Base-by-base conservation (phyloP, 2,888 invertebrate species). In the Spatulosminthurus flaviceps region DNA sequence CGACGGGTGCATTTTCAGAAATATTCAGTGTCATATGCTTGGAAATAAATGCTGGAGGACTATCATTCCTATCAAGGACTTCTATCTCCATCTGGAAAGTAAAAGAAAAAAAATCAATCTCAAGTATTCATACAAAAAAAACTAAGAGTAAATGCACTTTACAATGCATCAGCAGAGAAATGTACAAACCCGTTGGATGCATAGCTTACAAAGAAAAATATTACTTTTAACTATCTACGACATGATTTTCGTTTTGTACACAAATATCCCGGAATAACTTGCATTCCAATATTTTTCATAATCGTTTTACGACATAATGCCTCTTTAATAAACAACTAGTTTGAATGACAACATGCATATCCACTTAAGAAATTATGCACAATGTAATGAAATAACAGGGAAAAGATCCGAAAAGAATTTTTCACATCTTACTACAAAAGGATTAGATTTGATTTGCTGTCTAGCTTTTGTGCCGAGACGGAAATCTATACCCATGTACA, bases 31-130 rank as follows among this genome's bases (percentile, higher is more conserved):
- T 91, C 85, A 92, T 89, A 21, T 93, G 93, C 43, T 92, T 91
- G 82, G 92, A 92, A 85, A 91, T 92, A 90, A 95, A 95, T 77
- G 92, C 91, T 2, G 97, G 97, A n/a, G 96, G 95, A 86, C 95
- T 95, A 90, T 97, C 97, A 88, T 97, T 97, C 88, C 93, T 94
- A 89, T 97, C 97, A 87, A 94, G 88, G 42, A 84, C 79, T 79
- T 83, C 82, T 28, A 85, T 83, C 67, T 83, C 81, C 73, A 84
- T 83, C 85, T 85, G 79, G 26, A 28, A 64, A 61, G n/a, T n/a
- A n/a, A n/a, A n/a, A n/a, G n/a, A n/a, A n/a, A n/a, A n/a, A n/a
- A n/a, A n/a, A n/a, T n/a, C n/a, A n/a, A n/a, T n/a, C 34, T 42
- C 42, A 26, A 78, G 42, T 61, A 71, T 19, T 26, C 64, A 22